Evolutionary conservation across 2,113 vertebrate species (phyloP).

Genomic region (Lycocorax pyrrhopterus): DNA sequence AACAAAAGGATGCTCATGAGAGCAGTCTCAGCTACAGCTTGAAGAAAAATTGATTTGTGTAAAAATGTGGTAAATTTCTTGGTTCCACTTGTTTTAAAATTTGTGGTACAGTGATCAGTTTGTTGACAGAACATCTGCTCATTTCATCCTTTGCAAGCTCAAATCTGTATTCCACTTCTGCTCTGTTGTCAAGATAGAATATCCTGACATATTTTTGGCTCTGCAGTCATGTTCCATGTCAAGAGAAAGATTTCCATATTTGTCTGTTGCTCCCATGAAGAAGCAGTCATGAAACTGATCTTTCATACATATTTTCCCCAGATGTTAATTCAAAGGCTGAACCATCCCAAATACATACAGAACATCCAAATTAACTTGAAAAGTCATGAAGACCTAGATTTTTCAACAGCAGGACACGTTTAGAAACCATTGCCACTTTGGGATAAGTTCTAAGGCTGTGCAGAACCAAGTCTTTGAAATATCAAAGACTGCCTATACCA

Average conservation of each 20-base stretch:
- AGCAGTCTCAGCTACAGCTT: background rate
- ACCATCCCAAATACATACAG: conserved; percentile 33
- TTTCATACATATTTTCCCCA: conserved; percentile 40
- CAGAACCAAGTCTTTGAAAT: background rate
- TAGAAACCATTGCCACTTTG: conserved; percentile 1
- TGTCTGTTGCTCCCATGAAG: conserved; percentile 62
- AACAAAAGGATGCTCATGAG: background rate
- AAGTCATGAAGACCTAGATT: conserved; percentile 30
- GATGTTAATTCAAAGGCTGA: conserved; percentile 58
- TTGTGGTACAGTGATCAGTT: conserved; percentile 21
- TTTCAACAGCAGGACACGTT: conserved; percentile 1
- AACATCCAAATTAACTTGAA: conserved; percentile 50
- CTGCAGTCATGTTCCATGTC: conserved; percentile 28
- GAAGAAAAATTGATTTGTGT: background rate
- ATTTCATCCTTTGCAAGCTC: conserved; percentile 47
- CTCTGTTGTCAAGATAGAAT: conserved; percentile 33
- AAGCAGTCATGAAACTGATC: conserved; percentile 58
- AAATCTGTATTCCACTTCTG: conserved; percentile 55
- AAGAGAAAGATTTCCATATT: conserved; percentile 57
- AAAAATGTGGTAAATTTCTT: conserved; percentile 29
- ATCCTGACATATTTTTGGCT: conserved; percentile 70
- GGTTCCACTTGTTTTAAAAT: conserved; percentile 19
- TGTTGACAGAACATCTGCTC: conserved; percentile 62
- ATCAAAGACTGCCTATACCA: background rate
- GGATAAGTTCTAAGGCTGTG: background rate